phyloP scores from a whole-genome alignment of 2,113 vertebrate species.

The Hymenochirus boettgeri region DNA sequence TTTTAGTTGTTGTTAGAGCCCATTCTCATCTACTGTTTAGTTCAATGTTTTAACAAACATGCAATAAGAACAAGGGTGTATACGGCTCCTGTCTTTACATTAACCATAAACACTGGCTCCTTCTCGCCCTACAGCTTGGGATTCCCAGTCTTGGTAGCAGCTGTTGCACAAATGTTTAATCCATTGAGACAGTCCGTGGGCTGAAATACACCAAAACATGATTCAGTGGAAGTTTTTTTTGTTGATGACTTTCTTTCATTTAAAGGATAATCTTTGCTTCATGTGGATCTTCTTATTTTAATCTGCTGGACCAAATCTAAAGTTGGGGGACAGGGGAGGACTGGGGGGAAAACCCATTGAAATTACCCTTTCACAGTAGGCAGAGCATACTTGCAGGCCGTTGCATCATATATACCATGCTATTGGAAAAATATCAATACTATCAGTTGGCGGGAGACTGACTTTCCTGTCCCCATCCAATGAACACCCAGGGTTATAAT shows the following conservation, averaged over 20 bases:
- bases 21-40: too few species aligned
- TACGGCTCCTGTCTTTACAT: neutral
- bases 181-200: neutral
- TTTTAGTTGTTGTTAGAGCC: too few species aligned
- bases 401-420: too few species aligned
- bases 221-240: neutral
- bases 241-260: neutral
- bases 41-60: neutral
- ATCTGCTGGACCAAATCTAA: too few species aligned
- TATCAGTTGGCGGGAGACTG: too few species aligned
- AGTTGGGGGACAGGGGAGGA: too few species aligned
- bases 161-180: constrained; percentile 10
- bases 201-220: neutral
- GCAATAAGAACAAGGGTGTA: neutral
- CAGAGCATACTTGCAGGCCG: too few species aligned
- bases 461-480: too few species aligned
- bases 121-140: neutral
- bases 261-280: neutral
- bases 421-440: too few species aligned
- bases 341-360: too few species aligned
- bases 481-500: too few species aligned
- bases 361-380: too few species aligned
- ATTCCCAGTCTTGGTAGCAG: neutral
- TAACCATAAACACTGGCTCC: neutral
- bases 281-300: neutral